Conservation (phyloP, 2,888 invertebrate genomes). For the Drosophila fungiperda region DNA sequence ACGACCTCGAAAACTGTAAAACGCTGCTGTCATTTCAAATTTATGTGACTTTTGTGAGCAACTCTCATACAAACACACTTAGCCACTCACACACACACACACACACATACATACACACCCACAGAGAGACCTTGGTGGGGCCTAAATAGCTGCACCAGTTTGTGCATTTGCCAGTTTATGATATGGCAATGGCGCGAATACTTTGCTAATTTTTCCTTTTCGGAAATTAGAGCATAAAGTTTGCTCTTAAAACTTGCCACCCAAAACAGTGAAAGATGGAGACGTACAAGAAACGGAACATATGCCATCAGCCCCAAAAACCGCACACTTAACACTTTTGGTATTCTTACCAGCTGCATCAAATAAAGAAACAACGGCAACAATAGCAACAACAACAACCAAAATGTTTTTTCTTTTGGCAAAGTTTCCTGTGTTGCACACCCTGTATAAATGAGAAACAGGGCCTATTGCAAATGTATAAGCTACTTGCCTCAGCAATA, state of each 20-base stretch:
- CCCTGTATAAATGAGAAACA: background rate
- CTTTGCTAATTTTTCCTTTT: constrained; percentile 79
- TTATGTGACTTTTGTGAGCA: constrained; percentile 78
- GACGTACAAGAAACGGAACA: constrained; percentile 23
- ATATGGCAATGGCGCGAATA: constrained; percentile 76
- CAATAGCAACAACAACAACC: constrained; percentile 34
- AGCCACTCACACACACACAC: constrained; percentile 22
- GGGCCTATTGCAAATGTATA: background rate
- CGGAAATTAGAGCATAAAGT: constrained; percentile 78
- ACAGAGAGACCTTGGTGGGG: constrained; percentile 3
- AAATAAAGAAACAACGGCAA: constrained; percentile 17
- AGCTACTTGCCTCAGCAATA: background rate
- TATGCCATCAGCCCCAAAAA: constrained; percentile 35
- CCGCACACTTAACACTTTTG: constrained; percentile 74
- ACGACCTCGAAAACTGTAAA: constrained; percentile 77
- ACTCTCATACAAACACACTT: constrained; percentile 34
- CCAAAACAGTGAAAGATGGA: constrained; percentile 22
- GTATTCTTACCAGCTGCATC: constrained; percentile 58
- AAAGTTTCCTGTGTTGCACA: constrained; percentile 51
- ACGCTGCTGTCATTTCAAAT: constrained; percentile 77
- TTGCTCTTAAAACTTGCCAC: constrained; percentile 70
- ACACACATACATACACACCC: constrained; percentile 2
- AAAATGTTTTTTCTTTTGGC: constrained; percentile 61
- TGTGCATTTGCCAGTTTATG: constrained; percentile 64
- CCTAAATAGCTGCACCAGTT: constrained; percentile 48